phyloP scores from a whole-genome alignment of 2,113 vertebrate species.

The Colossoma macropomum region DNA sequence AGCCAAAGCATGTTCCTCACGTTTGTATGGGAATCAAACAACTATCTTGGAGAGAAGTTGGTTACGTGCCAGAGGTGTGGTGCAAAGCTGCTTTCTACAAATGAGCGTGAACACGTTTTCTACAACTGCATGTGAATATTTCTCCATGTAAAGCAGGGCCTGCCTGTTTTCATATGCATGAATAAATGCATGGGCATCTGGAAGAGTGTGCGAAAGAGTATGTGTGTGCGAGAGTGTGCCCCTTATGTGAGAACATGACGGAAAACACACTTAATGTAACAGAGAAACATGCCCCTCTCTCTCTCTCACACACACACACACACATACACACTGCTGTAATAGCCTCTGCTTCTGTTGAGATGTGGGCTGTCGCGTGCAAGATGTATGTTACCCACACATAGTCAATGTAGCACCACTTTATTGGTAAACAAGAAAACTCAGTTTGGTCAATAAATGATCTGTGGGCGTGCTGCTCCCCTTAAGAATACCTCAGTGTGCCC shows the following conservation, averaged over 20 bases:
- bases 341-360: slow-evolving; percentile 40
- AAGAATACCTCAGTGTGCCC: slow-evolving; percentile 51
- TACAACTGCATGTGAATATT: slow-evolving; percentile 58
- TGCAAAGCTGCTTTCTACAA: slow-evolving; percentile 1
- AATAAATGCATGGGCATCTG: slow-evolving; percentile 54
- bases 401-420: slow-evolving; percentile 69
- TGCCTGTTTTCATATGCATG: slow-evolving; percentile 54
- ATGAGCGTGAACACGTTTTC: neutral
- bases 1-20: neutral
- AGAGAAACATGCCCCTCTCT: slow-evolving; percentile 35
- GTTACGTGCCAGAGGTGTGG: slow-evolving; percentile 18
- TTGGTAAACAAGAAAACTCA: slow-evolving; percentile 69
- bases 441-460: slow-evolving; percentile 72
- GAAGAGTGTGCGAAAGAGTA: slow-evolving; percentile 31
- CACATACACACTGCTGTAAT: slow-evolving; percentile 27
- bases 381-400: slow-evolving; percentile 64
- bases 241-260: slow-evolving; percentile 41
- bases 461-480: slow-evolving; percentile 61
- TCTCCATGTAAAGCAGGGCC: slow-evolving; percentile 72
- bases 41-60: slow-evolving; percentile 2
- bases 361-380: slow-evolving; percentile 48
- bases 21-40: neutral
- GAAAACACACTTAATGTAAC: slow-evolving; percentile 38
- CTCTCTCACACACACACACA: neutral
- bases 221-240: slow-evolving; percentile 22